Conservation (phyloP, 1,140 invertebrate genomes). For the Formica exsecta region DNA sequence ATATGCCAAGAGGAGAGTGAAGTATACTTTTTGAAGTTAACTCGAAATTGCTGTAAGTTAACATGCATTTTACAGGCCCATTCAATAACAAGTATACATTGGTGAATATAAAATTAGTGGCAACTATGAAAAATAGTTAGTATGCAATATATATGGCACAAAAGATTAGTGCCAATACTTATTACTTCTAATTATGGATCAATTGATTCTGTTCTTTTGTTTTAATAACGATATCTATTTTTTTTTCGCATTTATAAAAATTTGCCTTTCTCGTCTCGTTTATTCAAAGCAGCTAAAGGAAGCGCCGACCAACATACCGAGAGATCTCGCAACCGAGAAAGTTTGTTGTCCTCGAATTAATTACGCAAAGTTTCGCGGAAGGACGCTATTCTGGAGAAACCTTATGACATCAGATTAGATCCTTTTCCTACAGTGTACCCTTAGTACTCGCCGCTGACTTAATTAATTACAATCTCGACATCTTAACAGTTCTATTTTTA, state of each 20-base stretch:
- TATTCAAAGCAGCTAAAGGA: constrained; percentile 21
- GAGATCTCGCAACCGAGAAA: constrained; percentile 40
- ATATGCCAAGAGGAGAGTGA: background rate
- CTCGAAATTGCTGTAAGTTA: constrained; percentile 15
- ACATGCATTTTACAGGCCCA: background rate
- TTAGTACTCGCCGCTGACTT: constrained; percentile 43
- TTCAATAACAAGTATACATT: background rate
- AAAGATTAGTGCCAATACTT: background rate
- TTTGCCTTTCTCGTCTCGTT: background rate
- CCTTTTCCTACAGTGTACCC: constrained; percentile 14
- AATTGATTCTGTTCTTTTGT: no score
- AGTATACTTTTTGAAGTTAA: constrained; percentile 12
- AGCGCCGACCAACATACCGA: constrained; percentile 39
- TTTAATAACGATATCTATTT: background rate
- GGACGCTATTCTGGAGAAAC: constrained; percentile 50
- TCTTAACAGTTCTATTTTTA: constrained; percentile 17
- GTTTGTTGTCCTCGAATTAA: constrained; percentile 57
- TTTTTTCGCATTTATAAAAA: background rate
- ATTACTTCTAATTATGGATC: background rate
- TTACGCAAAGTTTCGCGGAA: constrained; percentile 64
- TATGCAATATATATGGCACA: background rate
- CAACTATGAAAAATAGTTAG: background rate
- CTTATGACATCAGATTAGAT: constrained; percentile 45
- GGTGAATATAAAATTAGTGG: background rate
- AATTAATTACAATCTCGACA: constrained; percentile 55